Base-by-base conservation (phyloP, 1,140 invertebrate genomes). In the Rhysida immarginata region DNA sequence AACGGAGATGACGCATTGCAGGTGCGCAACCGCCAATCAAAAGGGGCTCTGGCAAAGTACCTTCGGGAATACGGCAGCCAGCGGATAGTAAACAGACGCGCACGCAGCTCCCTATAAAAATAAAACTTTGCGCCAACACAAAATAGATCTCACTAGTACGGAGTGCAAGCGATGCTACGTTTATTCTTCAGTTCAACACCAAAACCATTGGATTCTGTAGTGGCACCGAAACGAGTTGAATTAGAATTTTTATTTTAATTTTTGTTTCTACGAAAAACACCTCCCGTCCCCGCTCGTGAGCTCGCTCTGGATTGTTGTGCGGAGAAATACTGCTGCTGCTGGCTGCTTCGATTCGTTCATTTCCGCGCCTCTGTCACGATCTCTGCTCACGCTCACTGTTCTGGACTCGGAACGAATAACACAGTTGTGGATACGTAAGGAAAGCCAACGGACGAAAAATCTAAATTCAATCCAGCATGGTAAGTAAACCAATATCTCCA, bases 401-500 rank as follows among this genome's bases (percentile, higher is more conserved):
- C 11, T 26, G 13, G 24, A 5, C 49, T 16, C 49, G 24, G 49
- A 16, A 27, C 24, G 13, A 11, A n/a, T n/a, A n/a, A 46, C 3
- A 16, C 24, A 26, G 49, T 51, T 51, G 49, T 51, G 49, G 49
- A 51, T 51, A 51, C 3, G 8, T 3, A 5, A 26, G 8, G 3
- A 25, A 26, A 51, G 49, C 24, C 13, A 25, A 51, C 24, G n/a
- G n/a, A n/a, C n/a, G n/a, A n/a, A n/a, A 21, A 51, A 51, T 51
- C 49, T 21, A 51, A 27, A 27, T 26, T 5, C 24, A 27, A 51
- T 26, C 23, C 24, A 51, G 3, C 8, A 51, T 51, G 49, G 49
- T 51, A 51, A 51, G 49, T 51, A 51, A 3, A 11, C 48, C 43
- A 41, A 44, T 51, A 42, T 59, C 48, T 60, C 59, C 61, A 61